Base-by-base conservation (phyloP, 1,140 invertebrate species). In the Zaprionus lachaisei region DNA sequence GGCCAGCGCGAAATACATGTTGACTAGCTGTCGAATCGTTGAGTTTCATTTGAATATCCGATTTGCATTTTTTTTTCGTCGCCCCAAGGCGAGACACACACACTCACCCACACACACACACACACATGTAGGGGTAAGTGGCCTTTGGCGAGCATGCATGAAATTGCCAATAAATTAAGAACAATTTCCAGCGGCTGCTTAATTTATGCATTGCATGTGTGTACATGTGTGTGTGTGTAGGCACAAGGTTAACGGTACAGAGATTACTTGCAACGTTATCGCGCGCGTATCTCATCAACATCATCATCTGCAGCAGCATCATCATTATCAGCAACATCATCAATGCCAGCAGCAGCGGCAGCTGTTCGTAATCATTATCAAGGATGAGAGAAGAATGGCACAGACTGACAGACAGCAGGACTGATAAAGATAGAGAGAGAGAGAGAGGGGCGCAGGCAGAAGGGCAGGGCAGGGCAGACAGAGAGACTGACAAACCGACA, bases 311-410 rank as follows among this genome's bases (percentile, higher is more conserved):
- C 22, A 37, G 73, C 26, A 55, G 69, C 55, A 58, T 72, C 41
- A 67, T 66, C 49, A 57, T 61, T 38, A 68, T 38, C 65, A 37
- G 49, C 14, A 68, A 49, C 66, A 77, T 62, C 60, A 56, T 68
- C 54, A 51, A 15, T 34, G 58, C 24, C 67, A 47, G 56, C 47
- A 47, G 56, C 62, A 57, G 75, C 64, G 67, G 31, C 79, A 72
- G 66, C 67, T 72, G 71, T 68, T 64, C 56, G 67, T 65, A 79
- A 77, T 81, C 65, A 85, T 81, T 72, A 69, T 77, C 60, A 64
- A 7, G n/a, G 2, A 49, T 49, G 44, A 49, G n/a, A 9, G 17
- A 17, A 17, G 17, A 17, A 2, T 2, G 44, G 17, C 20, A 2
- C 20, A 51, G 47, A 24, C 20, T 22, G 47, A 51, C 47, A 49